These are phyloP conservation scores for Chelmon rostratus DNA, from an alignment of 2,797 vertebrate genomes.

Conservation along the genomic window DNA sequence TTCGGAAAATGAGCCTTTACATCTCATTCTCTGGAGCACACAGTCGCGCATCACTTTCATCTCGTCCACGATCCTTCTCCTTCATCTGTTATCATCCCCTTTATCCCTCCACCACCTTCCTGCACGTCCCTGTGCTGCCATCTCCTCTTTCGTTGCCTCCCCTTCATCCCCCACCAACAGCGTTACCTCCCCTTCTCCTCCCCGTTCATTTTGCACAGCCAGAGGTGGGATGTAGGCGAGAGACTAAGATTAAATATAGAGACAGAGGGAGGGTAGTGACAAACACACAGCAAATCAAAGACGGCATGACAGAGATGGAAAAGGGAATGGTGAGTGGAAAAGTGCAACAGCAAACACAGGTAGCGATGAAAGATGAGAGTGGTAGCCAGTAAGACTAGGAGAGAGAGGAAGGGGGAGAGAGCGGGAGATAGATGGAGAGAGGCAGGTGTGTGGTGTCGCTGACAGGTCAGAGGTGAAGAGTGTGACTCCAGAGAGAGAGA, in stretches of 20 bases:
- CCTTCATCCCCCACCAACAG: constrained; percentile 48
- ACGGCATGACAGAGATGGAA: constrained; percentile 59
- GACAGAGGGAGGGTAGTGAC: constrained; percentile 35
- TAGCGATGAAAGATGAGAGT: constrained; percentile 53
- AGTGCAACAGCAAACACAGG: constrained; percentile 64
- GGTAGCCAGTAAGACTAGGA: constrained; percentile 15
- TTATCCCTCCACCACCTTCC: constrained; percentile 29
- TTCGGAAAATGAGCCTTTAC: constrained; percentile 45
- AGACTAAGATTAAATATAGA: constrained; percentile 72
- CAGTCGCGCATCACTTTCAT: constrained; percentile 40
- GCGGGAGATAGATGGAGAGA: constrained; percentile 8
- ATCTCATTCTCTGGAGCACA: constrained; percentile 20
- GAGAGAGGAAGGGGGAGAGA: constrained; percentile 2
- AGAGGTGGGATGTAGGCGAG: constrained; percentile 68
- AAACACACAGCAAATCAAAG: constrained; percentile 60
- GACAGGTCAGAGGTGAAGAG: constrained; percentile 62
- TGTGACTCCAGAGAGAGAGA: constrained; percentile 18
- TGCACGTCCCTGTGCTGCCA: constrained; percentile 20
- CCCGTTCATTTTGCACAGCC: constrained; percentile 66
- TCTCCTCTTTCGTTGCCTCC: constrained; percentile 26
- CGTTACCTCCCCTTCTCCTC: constrained; percentile 63
- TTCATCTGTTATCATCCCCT: constrained; percentile 42
- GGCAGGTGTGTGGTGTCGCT: constrained; percentile 18
- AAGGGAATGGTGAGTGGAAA: constrained; percentile 50
- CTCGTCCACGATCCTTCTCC: constrained; percentile 37